A percentile compares a stretch with the other conserved stretches of the same genome.
These are phyloP conservation scores for Noctilio leporinus DNA, from an alignment of 2,113 vertebrate genomes.

Conservation along the genomic window DNA sequence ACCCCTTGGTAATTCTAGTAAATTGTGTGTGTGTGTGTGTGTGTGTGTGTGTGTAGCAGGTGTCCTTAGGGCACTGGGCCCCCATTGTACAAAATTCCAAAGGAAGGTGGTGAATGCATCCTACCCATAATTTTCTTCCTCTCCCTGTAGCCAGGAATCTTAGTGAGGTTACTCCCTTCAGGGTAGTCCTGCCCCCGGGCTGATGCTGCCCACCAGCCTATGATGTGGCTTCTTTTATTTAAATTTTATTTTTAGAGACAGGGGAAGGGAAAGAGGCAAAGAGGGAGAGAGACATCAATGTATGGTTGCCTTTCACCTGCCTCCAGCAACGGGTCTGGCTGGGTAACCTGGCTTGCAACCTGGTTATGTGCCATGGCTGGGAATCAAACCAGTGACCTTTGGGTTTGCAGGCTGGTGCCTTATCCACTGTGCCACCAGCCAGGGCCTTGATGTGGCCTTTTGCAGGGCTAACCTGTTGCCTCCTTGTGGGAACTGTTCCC, in stretches of 20 bases:
- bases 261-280: no score
- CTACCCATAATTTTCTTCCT: background rate
- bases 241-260: no score
- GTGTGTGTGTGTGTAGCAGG: background rate
- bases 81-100: background rate
- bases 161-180: background rate
- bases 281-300: no score
- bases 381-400: no score
- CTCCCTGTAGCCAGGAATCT: background rate
- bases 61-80: background rate
- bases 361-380: no score
- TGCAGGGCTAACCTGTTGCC: rapidly evolving
- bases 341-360: no score
- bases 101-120: background rate
- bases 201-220: background rate
- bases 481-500: background rate
- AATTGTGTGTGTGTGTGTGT: conserved; percentile 2
- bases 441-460: no score
- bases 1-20: conserved; percentile 28
- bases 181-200: background rate
- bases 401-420: no score
- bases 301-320: no score
- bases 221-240: background rate
- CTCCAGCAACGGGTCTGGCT: no score
- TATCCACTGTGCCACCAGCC: no score